Evolutionary conservation across 2,888 invertebrate genomes (phyloP), one percentile per base, ranked within the genome.

Genomic region (Omphaloscelis lunosa): DNA sequence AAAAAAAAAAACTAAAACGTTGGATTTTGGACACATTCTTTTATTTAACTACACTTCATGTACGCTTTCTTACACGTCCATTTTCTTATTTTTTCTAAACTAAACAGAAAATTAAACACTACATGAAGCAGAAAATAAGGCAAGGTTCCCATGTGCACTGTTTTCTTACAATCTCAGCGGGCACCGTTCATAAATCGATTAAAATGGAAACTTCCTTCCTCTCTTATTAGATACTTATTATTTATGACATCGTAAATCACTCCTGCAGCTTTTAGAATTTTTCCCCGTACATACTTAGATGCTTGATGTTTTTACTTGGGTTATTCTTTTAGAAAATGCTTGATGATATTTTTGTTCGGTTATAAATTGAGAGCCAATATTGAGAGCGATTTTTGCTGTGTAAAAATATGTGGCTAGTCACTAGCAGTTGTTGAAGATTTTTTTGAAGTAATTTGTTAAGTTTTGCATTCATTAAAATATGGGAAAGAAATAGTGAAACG

Each of bases 151-250:
- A 48, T 53, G 65, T 82, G 75, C 73, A 77, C 48, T 77, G 79
- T 79, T 81, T 67, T 70, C 67, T 71, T 27, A 63, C 56, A 79
- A 73, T 84, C 84, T 79, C 86, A 66, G 71, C 79, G 76, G 75
- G 75, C 66, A 66, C 70, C 72, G 72, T 87, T 81, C 88, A 85
- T 87, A 87, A 88, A 88, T 87, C 87, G 87, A 87, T 87, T 87
- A 88, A 84, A 86, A 81, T 86, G 88, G 61, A 87, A 87, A 87
- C 79, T 86, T 83, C 80, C 79, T 65, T 73, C 69, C 81, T 75
- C 76, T 70, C 85, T 90, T 90, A 91, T 90, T 89, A 89, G 88
- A 89, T 88, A 87, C 87, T 90, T 89, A 89, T 91, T 91, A 91
- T 91, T 91, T 91, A 91, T 88, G 89, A 83, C 82, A 70, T 80